phyloP scores from a whole-genome alignment of 2,113 vertebrate species.

The Semicossyphus pulcher region DNA sequence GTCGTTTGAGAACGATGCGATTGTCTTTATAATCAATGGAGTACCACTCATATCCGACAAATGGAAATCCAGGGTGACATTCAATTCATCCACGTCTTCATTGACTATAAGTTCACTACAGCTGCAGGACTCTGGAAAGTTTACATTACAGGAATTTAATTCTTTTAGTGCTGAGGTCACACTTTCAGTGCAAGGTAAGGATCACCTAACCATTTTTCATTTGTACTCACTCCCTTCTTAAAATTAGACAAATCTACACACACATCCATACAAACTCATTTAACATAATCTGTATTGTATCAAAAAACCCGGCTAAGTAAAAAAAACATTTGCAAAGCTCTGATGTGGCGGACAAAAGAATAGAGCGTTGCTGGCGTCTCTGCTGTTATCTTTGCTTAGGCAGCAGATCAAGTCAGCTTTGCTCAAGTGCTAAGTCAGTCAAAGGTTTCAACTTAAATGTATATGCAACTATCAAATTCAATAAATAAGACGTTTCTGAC shows the following conservation, averaged over 20 bases:
- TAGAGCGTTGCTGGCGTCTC: too few species aligned
- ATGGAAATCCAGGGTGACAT: neutral
- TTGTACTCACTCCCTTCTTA: neutral
- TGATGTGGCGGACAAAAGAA: too few species aligned
- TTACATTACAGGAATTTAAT: neutral
- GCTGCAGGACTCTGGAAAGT: slow-evolving; percentile 67
- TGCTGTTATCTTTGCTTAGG: too few species aligned
- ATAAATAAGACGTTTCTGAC: too few species aligned
- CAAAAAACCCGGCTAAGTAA: too few species aligned
- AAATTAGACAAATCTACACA: neutral
- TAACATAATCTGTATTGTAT: too few species aligned
- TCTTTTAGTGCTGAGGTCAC: accelerated
- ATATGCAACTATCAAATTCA: too few species aligned
- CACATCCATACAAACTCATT: neutral
- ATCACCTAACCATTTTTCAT: neutral
- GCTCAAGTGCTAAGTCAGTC: neutral
- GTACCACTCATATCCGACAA: accelerated
- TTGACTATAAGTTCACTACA: slow-evolving; percentile 56
- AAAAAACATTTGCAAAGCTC: too few species aligned
- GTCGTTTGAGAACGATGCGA: neutral
- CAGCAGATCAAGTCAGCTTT: too few species aligned
- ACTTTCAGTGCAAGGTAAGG: slow-evolving; percentile 78
- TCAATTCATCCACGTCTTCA: neutral
- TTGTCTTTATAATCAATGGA: slow-evolving; percentile 1
- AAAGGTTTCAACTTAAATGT: too few species aligned